A percentile compares a stretch with the other conserved stretches of the same genome.
Conservation (phyloP, 2,888 invertebrate genomes). For the Flexamia atlantica region DNA sequence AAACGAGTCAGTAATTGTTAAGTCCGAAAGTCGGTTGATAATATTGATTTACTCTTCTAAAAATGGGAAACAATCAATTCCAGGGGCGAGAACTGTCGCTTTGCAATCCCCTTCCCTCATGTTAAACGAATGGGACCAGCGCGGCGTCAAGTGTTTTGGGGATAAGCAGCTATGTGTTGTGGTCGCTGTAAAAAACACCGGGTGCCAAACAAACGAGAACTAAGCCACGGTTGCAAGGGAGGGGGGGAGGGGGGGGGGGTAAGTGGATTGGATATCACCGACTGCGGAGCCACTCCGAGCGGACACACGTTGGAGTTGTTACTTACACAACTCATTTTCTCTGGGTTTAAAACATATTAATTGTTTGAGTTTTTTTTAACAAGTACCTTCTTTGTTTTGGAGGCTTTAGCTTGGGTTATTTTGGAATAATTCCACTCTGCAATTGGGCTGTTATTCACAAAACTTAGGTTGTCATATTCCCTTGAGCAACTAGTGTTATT, state of each 20-base stretch:
- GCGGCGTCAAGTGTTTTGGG: slow-evolving; percentile 30
- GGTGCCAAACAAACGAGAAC: slow-evolving; percentile 23
- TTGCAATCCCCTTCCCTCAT: neutral
- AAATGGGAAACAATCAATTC: slow-evolving; percentile 34
- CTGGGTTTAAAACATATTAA: no score
- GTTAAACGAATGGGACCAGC: neutral
- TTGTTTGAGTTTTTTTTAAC: no score
- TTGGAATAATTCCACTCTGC: no score
- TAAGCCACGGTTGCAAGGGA: neutral
- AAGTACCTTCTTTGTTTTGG: no score
- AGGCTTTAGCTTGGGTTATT: no score
- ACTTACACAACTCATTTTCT: neutral
- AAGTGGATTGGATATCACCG: slow-evolving; percentile 16
- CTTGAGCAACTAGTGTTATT: no score
- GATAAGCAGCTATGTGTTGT: slow-evolving; percentile 2
- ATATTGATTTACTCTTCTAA: slow-evolving; percentile 6
- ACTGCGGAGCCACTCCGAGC: neutral
- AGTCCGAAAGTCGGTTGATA: neutral
- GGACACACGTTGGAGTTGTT: neutral
- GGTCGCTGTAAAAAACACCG: slow-evolving; percentile 37
- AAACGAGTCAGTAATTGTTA: neutral
- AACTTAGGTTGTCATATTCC: no score
- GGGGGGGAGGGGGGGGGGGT: neutral
- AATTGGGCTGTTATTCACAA: no score
- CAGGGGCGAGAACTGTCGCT: neutral